Conservation (phyloP, 2,888 invertebrate genomes). For the Holacanthella duospinosa region DNA sequence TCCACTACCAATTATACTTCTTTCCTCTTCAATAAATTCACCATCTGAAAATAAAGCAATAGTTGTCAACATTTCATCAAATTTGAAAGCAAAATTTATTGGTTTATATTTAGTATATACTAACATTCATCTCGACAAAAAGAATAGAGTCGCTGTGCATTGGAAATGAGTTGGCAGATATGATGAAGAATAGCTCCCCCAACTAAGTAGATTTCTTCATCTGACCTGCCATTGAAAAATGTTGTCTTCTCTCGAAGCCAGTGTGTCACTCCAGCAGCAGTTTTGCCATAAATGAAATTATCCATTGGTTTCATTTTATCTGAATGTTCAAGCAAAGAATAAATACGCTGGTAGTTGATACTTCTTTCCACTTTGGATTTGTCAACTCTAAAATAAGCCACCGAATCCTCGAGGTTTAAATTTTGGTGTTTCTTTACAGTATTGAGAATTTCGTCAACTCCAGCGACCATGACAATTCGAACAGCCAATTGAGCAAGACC, state of each 20-base stretch:
- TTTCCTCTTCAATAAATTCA: background rate
- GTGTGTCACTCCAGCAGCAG: constrained; percentile 54
- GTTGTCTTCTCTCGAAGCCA: constrained; percentile 56
- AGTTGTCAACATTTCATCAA: background rate
- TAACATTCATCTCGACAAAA: background rate
- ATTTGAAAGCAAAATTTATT: background rate
- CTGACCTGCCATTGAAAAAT: constrained; percentile 48
- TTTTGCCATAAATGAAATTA: constrained; percentile 60
- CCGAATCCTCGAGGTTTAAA: constrained; percentile 8
- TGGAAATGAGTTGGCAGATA: constrained; percentile 68
- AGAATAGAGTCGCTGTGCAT: constrained; percentile 51
- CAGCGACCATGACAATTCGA: constrained; percentile 52
- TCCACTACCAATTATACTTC: constrained; percentile 41
- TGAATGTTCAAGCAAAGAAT: constrained; percentile 61
- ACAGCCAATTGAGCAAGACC: constrained; percentile 72
- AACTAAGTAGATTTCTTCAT: constrained; percentile 46
- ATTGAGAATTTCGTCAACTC: constrained; percentile 22
- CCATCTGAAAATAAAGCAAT: background rate
- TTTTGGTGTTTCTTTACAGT: constrained; percentile 10
- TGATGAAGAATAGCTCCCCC: constrained; percentile 62
- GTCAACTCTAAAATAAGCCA: background rate
- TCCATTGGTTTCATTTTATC: constrained; percentile 56
- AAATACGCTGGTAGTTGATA: constrained; percentile 51
- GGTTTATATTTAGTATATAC: background rate
- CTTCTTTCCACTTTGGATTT: constrained; percentile 14